phyloP scores from a whole-genome alignment of 2,113 vertebrate genomes.

The Origma solitaria region DNA sequence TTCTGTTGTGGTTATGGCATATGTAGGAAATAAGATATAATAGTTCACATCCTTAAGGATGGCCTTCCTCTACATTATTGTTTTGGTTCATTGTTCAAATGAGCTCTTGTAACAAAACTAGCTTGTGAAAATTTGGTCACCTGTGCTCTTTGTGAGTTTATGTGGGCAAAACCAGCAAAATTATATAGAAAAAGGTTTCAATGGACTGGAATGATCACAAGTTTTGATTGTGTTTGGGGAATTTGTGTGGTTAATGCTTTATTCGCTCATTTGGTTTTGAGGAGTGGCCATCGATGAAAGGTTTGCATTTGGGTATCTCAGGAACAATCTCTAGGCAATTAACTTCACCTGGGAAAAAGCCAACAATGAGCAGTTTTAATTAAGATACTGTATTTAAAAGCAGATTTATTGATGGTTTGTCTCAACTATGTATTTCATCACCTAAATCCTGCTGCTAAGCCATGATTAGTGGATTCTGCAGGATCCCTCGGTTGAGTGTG shows the following conservation, averaged over 20 bases:
- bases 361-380: neutral
- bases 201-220: neutral
- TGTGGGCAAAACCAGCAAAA: neutral
- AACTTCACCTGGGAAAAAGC: neutral
- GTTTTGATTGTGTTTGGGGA: neutral
- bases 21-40: too few relatives aligned
- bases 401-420: neutral
- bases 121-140: neutral
- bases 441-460: neutral
- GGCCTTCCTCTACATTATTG: rapidly evolving
- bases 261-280: neutral
- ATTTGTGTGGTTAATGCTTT: neutral
- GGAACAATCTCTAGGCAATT: neutral
- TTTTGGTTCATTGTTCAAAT: neutral
- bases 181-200: rapidly evolving
- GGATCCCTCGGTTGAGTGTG: neutral
- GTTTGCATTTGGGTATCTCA: neutral
- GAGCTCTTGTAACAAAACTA: neutral
- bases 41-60: rapidly evolving
- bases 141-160: neutral
- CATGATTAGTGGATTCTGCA: neutral
- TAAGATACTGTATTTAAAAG: neutral
- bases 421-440: neutral
- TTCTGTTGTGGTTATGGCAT: neutral
- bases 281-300: neutral